Evolutionary conservation across 2,888 invertebrate species (phyloP).

Genomic region (Melanchra persicariae): DNA sequence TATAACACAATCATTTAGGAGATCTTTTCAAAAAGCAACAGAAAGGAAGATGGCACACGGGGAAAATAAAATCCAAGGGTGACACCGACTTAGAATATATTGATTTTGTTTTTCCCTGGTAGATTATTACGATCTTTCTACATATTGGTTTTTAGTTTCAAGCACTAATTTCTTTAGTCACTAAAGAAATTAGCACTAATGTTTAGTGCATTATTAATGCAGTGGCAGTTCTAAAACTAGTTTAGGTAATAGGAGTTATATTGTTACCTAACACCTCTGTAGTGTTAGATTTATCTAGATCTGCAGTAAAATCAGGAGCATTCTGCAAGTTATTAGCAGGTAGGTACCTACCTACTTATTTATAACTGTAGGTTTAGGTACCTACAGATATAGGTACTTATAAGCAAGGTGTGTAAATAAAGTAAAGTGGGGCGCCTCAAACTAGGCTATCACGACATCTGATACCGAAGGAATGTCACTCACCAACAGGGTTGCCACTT

Average conservation of each 20-base stretch:
- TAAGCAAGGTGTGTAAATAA: constrained; percentile 53
- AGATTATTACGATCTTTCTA: too few relatives aligned
- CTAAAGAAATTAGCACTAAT: too few relatives aligned
- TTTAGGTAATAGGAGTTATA: background rate
- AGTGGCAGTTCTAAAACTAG: too few relatives aligned
- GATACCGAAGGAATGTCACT: constrained; percentile 66
- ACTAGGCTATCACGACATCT: constrained; percentile 76
- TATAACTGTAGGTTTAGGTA: constrained; percentile 9
- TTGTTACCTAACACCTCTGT: background rate
- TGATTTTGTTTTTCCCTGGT: too few relatives aligned
- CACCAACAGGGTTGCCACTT: constrained; percentile 39
- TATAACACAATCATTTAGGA: too few relatives aligned
- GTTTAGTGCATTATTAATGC: too few relatives aligned
- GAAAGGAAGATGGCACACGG: too few relatives aligned
- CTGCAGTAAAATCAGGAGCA: background rate
- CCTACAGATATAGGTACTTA: constrained; percentile 13
- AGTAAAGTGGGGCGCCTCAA: constrained; percentile 71
- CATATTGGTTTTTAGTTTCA: too few relatives aligned
- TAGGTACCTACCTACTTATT: background rate
- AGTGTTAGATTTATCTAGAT: background rate
- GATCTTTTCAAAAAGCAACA: too few relatives aligned
- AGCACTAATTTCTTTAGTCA: too few relatives aligned
- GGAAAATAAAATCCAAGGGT: too few relatives aligned
- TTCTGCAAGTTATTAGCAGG: background rate
- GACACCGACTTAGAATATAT: too few relatives aligned